Base-by-base conservation (phyloP, 2,888 invertebrate species). In the Protophormia terraenovae region DNA sequence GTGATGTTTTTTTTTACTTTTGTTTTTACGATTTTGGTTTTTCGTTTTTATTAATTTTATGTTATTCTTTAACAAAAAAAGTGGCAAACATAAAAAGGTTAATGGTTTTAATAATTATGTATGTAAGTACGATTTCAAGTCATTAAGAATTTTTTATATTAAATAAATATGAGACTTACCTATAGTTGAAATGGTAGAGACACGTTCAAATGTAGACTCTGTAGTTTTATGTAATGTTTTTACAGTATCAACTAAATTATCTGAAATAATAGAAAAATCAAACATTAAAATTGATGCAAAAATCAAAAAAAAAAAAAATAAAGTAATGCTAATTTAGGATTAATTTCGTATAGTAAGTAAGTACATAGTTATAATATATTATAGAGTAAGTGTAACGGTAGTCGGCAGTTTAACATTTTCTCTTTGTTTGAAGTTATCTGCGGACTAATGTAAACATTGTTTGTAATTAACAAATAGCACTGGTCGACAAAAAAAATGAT, bases 181-280 rank as follows among this genome's bases (percentile, higher is more conserved):
- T 88, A 90, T 87, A 84, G 88, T 90, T 58, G 91, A 89, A 89
- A 90, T 90, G 88, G 89, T 89, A 88, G 91, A 88, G 58, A 90
- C 89, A 32, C 91, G 90, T 84, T 91, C 91, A 81, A 91, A 89
- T 38, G 87, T 89, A 67, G 91, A 90, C 87, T 91, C 91, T 66
- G 90, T 89, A 69, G 91, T 91, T 81, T 88, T 88, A 69, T 91
- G 91, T 75, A 91, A 83, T 22, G 91, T 91, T 69, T 87, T 90
- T 66, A 91, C 88, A 77, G 89, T 90, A 86, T 91, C 91, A 71
- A 87, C 84, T 32, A 91, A 86, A 86, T 89, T 89, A 88, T 89
- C 91, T 91, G 55, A 55, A 87, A 79, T 19, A 29, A 38, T 24
- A 32, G 35, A 29, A 22, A 50, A 41, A 32, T 32, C 10, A 32